Conservation (phyloP, 2,797 vertebrate species). For the Lophius americanus region DNA sequence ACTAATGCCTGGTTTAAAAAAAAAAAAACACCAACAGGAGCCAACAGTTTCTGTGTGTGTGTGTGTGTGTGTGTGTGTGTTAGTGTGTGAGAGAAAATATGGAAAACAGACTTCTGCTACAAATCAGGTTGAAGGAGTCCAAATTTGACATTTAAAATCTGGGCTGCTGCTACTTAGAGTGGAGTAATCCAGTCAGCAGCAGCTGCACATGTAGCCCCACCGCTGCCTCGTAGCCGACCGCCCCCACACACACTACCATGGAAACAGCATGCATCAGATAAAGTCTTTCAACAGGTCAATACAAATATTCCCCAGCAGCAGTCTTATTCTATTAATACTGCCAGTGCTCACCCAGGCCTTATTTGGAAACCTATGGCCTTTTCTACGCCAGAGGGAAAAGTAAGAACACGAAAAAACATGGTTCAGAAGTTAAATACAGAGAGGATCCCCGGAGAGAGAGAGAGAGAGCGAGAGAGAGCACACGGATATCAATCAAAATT, state of each 20-base stretch:
- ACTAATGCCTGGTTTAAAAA: too few relatives aligned
- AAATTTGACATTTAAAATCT: slow-evolving; percentile 26
- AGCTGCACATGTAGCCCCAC: slow-evolving; percentile 29
- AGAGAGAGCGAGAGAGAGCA: slow-evolving; percentile 5
- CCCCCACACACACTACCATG: slow-evolving; percentile 65
- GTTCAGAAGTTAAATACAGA: slow-evolving; percentile 29
- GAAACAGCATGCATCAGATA: slow-evolving; percentile 73
- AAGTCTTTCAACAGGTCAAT: slow-evolving; percentile 72
- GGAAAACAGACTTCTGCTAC: slow-evolving; percentile 4
- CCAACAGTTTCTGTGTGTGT: neutral
- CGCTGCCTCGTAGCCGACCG: slow-evolving; percentile 33
- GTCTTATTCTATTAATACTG: slow-evolving; percentile 75
- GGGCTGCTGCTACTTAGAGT: slow-evolving; percentile 25
- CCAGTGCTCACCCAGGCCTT: slow-evolving; percentile 59
- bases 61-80: neutral
- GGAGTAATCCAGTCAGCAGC: slow-evolving; percentile 20
- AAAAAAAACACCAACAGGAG: too few relatives aligned
- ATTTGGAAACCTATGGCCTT: slow-evolving; percentile 69
- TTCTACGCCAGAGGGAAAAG: slow-evolving; percentile 31
- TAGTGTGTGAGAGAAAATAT: neutral
- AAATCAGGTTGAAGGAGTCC: slow-evolving; percentile 10
- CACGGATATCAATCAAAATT: slow-evolving; percentile 13
- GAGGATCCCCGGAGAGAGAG: slow-evolving; percentile 5
- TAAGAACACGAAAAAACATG: slow-evolving; percentile 16
- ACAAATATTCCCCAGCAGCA: slow-evolving; percentile 74